Conservation (phyloP, 2,888 invertebrate species). For the Dioctria rufipes region DNA sequence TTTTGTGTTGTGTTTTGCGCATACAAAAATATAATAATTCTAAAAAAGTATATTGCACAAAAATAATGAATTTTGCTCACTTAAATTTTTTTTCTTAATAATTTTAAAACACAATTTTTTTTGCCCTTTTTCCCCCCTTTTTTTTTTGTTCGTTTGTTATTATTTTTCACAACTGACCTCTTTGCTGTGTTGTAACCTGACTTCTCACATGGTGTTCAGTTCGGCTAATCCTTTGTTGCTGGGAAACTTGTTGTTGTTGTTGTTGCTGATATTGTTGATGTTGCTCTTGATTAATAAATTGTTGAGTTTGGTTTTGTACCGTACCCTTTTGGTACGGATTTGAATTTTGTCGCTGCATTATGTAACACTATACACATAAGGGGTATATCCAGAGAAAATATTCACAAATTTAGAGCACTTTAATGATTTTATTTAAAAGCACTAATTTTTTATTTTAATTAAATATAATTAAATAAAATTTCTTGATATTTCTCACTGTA, state of each 20-base stretch:
- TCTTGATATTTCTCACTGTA: not conserved
- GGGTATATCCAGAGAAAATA: constrained; percentile 63
- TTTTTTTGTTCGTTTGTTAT: constrained; percentile 10
- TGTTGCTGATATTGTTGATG: constrained; percentile 71
- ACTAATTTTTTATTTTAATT: not conserved
- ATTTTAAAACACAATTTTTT: too few relatives aligned
- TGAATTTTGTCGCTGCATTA: constrained; percentile 83
- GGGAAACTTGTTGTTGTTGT: constrained; percentile 72
- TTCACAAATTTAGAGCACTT: constrained; percentile 57
- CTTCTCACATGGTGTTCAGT: constrained; percentile 86
- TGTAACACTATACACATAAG: constrained; percentile 72
- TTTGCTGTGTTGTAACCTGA: constrained; percentile 83
- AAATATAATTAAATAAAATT: not conserved
- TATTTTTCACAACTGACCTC: constrained; percentile 75
- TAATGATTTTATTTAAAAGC: constrained; percentile 20
- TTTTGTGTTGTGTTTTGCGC: too few relatives aligned
- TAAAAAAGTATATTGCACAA: constrained; percentile 1
- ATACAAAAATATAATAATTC: too few relatives aligned
- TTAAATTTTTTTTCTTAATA: not conserved
- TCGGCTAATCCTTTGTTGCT: constrained; percentile 77
- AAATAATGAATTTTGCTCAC: not conserved
- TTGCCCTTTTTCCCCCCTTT: not conserved
- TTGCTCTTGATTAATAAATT: constrained; percentile 72
- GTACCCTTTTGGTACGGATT: constrained; percentile 72
- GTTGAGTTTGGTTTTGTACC: constrained; percentile 73